Evolutionary conservation across 2,113 vertebrate genomes (phyloP).

Genomic region (Oenanthe melanoleuca): DNA sequence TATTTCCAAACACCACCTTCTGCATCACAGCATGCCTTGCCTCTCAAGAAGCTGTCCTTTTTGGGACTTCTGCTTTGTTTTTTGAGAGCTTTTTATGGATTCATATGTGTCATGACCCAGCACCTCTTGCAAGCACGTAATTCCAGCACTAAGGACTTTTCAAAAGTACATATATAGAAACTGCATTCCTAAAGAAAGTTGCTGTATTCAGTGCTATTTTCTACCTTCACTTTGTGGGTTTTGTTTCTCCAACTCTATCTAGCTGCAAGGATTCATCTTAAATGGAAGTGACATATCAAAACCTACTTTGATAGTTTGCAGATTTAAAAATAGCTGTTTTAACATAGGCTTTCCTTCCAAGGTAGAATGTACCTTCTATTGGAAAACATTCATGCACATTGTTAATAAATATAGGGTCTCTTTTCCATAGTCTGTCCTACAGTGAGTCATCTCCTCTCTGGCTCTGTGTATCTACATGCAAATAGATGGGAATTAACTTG

Average conservation of each 20-base stretch:
- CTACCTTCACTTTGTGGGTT: background rate
- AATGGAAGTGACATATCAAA: background rate
- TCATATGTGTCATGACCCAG: background rate
- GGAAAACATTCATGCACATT: background rate
- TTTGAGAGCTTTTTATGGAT: background rate
- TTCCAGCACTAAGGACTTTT: background rate
- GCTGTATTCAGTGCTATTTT: background rate
- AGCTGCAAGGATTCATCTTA: slow-evolving; percentile 17
- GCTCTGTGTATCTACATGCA: background rate
- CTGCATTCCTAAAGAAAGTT: background rate
- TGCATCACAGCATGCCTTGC: background rate
- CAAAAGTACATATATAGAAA: background rate
- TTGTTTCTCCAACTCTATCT: background rate
- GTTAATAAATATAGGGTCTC: background rate
- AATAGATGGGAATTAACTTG: background rate
- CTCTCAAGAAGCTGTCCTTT: background rate
- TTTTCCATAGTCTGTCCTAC: background rate
- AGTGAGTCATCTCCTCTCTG: background rate
- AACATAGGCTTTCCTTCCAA: background rate
- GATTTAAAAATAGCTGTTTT: slow-evolving; percentile 4
- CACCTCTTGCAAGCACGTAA: background rate
- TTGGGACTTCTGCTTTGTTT: background rate
- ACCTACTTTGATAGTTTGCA: background rate
- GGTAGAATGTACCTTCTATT: slow-evolving; percentile 1
- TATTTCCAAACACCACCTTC: background rate